Evolutionary conservation across 2,888 invertebrate species (phyloP), one percentile per base, ranked within the genome.

Genomic region (Chironomus riparius): DNA sequence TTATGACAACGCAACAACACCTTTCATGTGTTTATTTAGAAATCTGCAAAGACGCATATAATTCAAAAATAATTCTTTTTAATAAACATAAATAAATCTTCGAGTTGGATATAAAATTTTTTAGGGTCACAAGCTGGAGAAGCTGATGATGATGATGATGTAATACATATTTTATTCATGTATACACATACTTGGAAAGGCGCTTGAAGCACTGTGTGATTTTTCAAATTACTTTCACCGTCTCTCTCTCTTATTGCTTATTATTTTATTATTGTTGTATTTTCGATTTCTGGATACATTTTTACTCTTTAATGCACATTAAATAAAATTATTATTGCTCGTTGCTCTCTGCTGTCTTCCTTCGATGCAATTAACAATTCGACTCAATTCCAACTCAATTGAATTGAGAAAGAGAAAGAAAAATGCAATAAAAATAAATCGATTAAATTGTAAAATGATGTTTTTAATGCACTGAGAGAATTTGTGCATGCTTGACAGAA

Each of bases 221-320:
- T 65, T 65, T 65, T 71, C 71, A 71, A 71, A 71, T 71, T 71
- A 71, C 71, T 71, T 71, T 71, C 71, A 71, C 71, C 71, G 71
- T 71, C 15, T 71, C 22, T 38, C 38, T 38, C 38, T 38, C 38
- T 38, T 10, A 7, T 38, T 10, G 7, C 38, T 38, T 10, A 38
- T 38, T 38, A 38, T 38, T 38, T 38, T 38, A 38, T 38, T 38
- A 38, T 65, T 65, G 10, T 65, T 65, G 65, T 65, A 12, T 10
- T 38, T 65, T 65, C 65, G 21, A 65, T 65, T 24, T 65, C 65
- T 65, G 65, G 65, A 65, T 65, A 38, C 38, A 5, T 65, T 65
- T 65, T 65, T 65, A 13, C 65, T 24, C 65, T 65, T 18, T 56
- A 15, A 18, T 56, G 18, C 4, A 15, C 56, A 15, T 15, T 10